Evolutionary conservation across 2,888 invertebrate species (phyloP).

Genomic region (Anodontia alba): DNA sequence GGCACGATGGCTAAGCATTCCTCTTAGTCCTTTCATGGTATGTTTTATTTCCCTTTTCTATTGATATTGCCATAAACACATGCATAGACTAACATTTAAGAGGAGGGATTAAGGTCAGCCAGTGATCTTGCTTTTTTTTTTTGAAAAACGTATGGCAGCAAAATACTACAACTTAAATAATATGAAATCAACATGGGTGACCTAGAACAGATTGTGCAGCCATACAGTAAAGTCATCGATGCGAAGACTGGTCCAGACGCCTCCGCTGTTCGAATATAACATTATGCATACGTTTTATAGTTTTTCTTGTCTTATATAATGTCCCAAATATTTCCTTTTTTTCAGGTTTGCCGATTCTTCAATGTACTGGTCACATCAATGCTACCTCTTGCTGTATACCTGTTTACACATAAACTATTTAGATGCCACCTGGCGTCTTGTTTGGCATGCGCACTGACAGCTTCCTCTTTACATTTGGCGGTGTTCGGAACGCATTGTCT

Average conservation of each 20-base stretch:
- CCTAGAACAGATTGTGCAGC: no score
- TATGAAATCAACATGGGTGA: no score
- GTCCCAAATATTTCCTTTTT: constrained; percentile 51
- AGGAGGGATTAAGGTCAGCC: no score
- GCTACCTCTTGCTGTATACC: constrained; percentile 71
- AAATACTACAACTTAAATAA: no score
- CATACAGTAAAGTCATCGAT: no score
- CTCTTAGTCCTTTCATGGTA: constrained; percentile 50
- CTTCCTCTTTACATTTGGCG: constrained; percentile 66
- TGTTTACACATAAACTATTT: constrained; percentile 63
- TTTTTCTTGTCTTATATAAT: no score
- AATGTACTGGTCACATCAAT: constrained; percentile 66
- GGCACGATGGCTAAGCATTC: constrained; percentile 28
- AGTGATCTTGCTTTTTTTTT: no score
- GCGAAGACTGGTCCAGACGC: no score
- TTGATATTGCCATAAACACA: not conserved
- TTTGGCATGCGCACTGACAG: constrained; percentile 67
- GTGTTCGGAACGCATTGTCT: constrained; percentile 77
- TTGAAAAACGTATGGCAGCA: no score
- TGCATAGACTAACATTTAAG: not conserved
- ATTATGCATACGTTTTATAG: no score
- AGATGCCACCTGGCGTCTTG: constrained; percentile 61
- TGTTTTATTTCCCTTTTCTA: not conserved
- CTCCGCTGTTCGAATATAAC: no score
- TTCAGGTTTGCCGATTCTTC: constrained; percentile 69